Conservation (phyloP, 92 coral and sea anemone species). For the Pocillopora grandis region DNA sequence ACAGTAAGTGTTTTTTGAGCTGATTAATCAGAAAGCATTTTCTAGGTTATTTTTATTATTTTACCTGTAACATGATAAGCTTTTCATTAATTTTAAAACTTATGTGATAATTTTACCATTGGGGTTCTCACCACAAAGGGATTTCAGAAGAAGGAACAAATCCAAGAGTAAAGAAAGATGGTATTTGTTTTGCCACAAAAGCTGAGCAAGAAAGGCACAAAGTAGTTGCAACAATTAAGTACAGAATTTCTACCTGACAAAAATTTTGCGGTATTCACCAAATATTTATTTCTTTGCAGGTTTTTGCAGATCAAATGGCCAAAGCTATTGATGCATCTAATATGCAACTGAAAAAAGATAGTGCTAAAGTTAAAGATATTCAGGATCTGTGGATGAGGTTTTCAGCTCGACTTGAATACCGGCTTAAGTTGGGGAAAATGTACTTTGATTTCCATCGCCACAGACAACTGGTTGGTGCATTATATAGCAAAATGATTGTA, state of each 20-base stretch:
- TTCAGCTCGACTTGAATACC: conserved; percentile 75
- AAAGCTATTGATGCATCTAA: conserved; percentile 61
- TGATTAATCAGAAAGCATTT: too few species aligned
- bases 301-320: conserved; percentile 56
- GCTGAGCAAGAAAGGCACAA: too few species aligned
- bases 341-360: conserved; percentile 66
- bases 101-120: too few species aligned
- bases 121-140: too few species aligned
- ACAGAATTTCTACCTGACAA: background rate
- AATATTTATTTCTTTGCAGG: conserved; percentile 28
- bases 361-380: conserved; percentile 69
- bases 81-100: too few species aligned
- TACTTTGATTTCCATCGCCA: conserved; percentile 94
- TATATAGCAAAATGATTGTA: background rate
- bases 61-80: too few species aligned
- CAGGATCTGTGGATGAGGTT: conserved; percentile 72
- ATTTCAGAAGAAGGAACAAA: too few species aligned
- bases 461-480: conserved; percentile 32
- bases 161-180: too few species aligned
- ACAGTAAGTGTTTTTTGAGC: too few species aligned
- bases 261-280: background rate
- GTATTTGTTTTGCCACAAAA: too few species aligned
- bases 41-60: too few species aligned
- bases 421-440: conserved; percentile 81
- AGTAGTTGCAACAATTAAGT: too few species aligned